Base-by-base conservation (phyloP, 2,888 invertebrate species). In the Cremastinae sp. region DNA sequence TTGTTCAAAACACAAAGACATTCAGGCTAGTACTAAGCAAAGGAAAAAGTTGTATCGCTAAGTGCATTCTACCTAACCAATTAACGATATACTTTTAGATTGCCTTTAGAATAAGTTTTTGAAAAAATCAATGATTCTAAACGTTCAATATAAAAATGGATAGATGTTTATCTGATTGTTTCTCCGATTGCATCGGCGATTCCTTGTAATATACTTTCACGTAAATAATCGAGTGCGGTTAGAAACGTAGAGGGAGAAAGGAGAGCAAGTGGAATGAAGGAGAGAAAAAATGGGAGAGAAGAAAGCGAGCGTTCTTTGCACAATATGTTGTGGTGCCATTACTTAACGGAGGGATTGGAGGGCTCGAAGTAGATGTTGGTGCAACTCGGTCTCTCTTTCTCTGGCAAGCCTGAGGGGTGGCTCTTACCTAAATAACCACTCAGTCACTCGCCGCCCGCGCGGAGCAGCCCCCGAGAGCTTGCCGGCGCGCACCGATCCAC, bases 391-490 rank as follows among this genome's bases (percentile, higher is more conserved):
- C 74, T 69, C 76, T 58, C 69, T 47, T 71, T 16, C 56, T 56
- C 56, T 39, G 56, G 51, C 55, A 53, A 56, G 56, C 47, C 45
- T 74, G 65, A 79, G 65, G 78, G 84, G 83, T 82, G 83, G 89
- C 89, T 89, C 89, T 89, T 89, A 89, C 88, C 89, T 88, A 89
- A 89, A 89, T 89, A 89, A 89, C 89, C 89, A 89, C 89, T 89
- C 89, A 89, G 89, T 89, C 89, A 89, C 89, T 89, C 85, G 85
- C 83, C 84, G 86, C 84, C 84, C 84, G 83, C 82, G 79, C 79
- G 82, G 84, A 80, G 82, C 80, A 73, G 78, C 78, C 80, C 64
- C 28, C 75, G 75, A 58, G 65, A 74, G 66, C 78, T 66, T 68
- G 59, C 74, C 73, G 66, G 28, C 28, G 28, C 28, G 72, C 71